These are phyloP conservation scores for Anabacerthia variegaticeps DNA, from an alignment of 2,797 vertebrate genomes.

Conservation along the genomic window DNA sequence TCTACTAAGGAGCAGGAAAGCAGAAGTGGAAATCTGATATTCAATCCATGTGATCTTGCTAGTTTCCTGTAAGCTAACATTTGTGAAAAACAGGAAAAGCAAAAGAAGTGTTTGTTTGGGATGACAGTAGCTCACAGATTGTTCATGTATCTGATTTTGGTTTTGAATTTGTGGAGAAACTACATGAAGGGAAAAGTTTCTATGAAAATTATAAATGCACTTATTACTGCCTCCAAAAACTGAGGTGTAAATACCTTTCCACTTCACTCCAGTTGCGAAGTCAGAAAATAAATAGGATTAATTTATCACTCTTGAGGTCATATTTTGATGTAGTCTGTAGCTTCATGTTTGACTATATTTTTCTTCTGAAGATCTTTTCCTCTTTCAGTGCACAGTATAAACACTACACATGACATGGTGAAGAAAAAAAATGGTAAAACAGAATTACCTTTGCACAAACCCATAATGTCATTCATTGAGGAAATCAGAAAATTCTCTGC, in stretches of 20 bases:
- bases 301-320: neutral
- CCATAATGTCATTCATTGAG: neutral
- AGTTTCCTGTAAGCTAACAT: neutral
- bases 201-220: neutral
- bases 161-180: neutral
- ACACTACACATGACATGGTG: neutral
- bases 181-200: neutral
- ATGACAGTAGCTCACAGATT: neutral
- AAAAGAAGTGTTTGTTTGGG: neutral
- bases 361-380: neutral
- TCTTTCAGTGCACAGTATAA: neutral
- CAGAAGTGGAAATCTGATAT: neutral
- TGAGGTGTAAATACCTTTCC: neutral
- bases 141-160: neutral
- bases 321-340: neutral
- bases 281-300: neutral
- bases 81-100: neutral
- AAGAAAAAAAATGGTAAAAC: neutral
- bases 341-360: neutral
- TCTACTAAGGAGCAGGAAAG: neutral
- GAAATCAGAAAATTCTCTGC: neutral
- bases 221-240: neutral
- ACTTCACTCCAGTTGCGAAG: rapidly evolving
- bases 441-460: neutral
- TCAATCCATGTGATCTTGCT: neutral